Evolutionary conservation across 1,140 invertebrate genomes (phyloP).

Genomic region (Caenorhabditis tropicalis): DNA sequence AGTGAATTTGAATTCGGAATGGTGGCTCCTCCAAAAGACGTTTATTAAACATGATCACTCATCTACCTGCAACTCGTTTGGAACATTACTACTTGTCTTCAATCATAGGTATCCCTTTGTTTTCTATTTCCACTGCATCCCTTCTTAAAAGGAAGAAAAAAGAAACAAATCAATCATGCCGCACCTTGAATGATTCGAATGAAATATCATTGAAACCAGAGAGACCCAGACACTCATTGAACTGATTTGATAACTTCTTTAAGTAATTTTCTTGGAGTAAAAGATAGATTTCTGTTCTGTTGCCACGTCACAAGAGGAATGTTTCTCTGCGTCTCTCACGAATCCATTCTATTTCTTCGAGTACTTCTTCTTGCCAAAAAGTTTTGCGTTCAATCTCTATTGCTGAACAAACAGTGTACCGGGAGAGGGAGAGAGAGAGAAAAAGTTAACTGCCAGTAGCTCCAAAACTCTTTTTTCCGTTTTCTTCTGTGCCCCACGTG

Average conservation of each 20-base stretch:
- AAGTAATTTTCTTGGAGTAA: conserved; percentile 8
- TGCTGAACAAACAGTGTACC: conserved; percentile 39
- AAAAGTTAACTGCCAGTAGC: background rate
- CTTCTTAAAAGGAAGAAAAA: background rate
- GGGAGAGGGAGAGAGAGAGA: too few species aligned
- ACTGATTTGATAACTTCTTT: conserved; percentile 37
- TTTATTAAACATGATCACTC: background rate
- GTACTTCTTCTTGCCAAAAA: conserved; percentile 31
- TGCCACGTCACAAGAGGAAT: conserved; percentile 27
- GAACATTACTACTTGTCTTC: conserved; percentile 19
- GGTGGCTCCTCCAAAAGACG: background rate
- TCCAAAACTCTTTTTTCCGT: conserved; percentile 3
- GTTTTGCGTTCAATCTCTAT: conserved; percentile 30
- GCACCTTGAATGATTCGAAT: background rate
- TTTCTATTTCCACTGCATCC: background rate
- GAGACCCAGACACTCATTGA: background rate
- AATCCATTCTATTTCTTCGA: background rate
- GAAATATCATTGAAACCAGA: background rate
- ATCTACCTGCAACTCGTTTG: conserved; percentile 10
- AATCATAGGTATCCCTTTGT: background rate
- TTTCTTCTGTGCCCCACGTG: background rate
- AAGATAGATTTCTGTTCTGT: background rate
- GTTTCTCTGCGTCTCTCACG: background rate
- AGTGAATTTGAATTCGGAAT: background rate
- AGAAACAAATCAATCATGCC: conserved; percentile 22